Evolutionary conservation across 2,888 invertebrate genomes (phyloP).

Genomic region (Podabrus alpinus): DNA sequence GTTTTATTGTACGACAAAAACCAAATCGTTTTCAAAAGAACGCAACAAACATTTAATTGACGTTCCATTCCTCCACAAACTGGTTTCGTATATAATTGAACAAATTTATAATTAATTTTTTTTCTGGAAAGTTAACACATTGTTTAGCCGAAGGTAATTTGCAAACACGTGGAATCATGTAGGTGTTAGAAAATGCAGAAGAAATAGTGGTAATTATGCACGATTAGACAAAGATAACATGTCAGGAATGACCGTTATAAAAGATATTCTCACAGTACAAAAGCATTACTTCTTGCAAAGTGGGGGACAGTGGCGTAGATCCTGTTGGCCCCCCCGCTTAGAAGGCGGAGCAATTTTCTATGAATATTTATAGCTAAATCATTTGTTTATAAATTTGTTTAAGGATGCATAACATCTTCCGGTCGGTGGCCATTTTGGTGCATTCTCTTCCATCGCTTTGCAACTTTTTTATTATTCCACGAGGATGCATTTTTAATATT

Average conservation of each 20-base stretch:
- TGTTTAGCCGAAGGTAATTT: background rate
- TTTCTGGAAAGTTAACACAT: background rate
- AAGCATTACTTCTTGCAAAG: constrained; percentile 28
- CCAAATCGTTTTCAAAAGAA: background rate
- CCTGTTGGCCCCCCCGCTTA: constrained; percentile 30
- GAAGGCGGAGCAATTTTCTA: constrained; percentile 28
- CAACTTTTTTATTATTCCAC: background rate
- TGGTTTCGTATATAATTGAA: background rate
- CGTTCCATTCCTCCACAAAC: background rate
- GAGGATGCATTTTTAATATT: background rate
- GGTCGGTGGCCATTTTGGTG: constrained; percentile 23
- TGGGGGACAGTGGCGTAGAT: constrained; percentile 35
- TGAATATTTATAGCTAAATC: constrained; percentile 27
- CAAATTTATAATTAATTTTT: background rate
- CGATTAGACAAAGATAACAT: constrained; percentile 19
- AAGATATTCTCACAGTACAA: constrained; percentile 28
- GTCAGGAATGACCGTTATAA: constrained; percentile 30
- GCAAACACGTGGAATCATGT: constrained; percentile 4
- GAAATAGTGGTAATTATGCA: constrained; percentile 24
- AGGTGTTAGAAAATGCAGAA: constrained; percentile 11
- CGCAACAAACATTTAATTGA: background rate
- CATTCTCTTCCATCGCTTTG: background rate
- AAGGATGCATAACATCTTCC: constrained; percentile 30
- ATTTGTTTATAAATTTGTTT: constrained; percentile 30
- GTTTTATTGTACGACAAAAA: background rate